phyloP scores from a whole-genome alignment of 2,888 invertebrate genomes.

The Melieria omissa region DNA sequence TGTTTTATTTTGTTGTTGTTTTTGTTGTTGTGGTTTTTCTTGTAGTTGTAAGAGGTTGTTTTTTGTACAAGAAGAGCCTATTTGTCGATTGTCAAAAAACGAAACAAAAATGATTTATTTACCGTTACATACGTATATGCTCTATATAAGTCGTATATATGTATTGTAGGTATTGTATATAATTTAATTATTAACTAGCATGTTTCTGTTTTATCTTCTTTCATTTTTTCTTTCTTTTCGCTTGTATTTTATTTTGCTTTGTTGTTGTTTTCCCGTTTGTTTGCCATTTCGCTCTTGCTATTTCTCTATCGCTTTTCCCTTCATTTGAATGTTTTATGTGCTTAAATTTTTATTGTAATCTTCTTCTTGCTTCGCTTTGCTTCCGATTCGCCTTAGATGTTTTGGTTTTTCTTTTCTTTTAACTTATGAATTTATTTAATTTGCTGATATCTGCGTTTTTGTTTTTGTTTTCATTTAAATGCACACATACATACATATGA shows the following conservation, averaged over 20 bases:
- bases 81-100: slow-evolving; percentile 68
- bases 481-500: slow-evolving; percentile 37
- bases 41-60: slow-evolving; percentile 34
- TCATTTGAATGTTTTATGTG: no score
- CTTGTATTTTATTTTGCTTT: no score
- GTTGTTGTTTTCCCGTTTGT: no score
- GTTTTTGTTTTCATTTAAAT: slow-evolving; percentile 4
- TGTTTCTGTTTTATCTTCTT: slow-evolving; percentile 8
- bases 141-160: neutral
- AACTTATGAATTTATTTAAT: neutral
- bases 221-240: neutral
- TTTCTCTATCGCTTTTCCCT: no score
- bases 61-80: slow-evolving; percentile 67
- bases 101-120: slow-evolving; percentile 36
- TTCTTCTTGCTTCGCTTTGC: no score
- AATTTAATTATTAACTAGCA: neutral
- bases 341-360: no score
- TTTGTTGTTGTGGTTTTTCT: slow-evolving; percentile 46
- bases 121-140: neutral
- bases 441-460: slow-evolving; percentile 33
- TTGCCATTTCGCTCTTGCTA: no score
- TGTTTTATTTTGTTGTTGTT: slow-evolving; percentile 39
- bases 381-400: no score
- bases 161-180: neutral
- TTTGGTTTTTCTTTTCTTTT: no score